These are phyloP conservation scores for Limnephilus lunatus DNA, from an alignment of 2,888 invertebrate species.

Conservation along the genomic window DNA sequence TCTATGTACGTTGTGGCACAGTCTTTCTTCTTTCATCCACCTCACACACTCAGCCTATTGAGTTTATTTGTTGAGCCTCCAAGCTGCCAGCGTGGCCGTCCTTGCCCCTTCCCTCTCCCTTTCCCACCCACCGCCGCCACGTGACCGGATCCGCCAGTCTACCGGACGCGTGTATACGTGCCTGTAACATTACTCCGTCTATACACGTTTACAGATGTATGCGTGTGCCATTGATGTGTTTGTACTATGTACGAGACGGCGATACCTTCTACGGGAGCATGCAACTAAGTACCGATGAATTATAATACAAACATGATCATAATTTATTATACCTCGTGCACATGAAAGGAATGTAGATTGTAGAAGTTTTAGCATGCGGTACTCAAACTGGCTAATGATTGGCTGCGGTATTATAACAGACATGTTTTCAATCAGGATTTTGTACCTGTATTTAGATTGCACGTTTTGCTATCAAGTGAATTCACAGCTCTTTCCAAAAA, in stretches of 20 bases:
- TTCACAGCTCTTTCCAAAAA: background rate
- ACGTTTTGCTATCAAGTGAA: background rate
- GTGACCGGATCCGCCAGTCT: conserved; percentile 30
- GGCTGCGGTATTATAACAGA: background rate
- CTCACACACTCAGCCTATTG: background rate
- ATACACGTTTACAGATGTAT: background rate
- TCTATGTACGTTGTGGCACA: background rate
- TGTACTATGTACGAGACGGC: background rate
- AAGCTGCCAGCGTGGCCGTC: conserved; percentile 39
- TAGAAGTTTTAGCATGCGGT: background rate
- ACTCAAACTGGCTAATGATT: background rate
- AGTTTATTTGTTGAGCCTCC: background rate
- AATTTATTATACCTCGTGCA: background rate
- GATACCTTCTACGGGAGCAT: conserved; percentile 31
- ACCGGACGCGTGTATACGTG: background rate
- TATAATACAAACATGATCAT: background rate
- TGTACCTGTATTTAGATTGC: background rate
- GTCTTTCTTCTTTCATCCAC: background rate
- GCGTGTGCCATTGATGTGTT: background rate
- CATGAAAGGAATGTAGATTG: background rate
- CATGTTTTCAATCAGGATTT: background rate
- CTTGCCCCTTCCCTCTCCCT: conserved; percentile 26
- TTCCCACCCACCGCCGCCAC: conserved; percentile 31
- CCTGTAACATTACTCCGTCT: background rate
- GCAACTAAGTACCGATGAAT: background rate